Evolutionary conservation across 1,140 invertebrate genomes (phyloP).

Genomic region (Macrosteles quadrilineatus): DNA sequence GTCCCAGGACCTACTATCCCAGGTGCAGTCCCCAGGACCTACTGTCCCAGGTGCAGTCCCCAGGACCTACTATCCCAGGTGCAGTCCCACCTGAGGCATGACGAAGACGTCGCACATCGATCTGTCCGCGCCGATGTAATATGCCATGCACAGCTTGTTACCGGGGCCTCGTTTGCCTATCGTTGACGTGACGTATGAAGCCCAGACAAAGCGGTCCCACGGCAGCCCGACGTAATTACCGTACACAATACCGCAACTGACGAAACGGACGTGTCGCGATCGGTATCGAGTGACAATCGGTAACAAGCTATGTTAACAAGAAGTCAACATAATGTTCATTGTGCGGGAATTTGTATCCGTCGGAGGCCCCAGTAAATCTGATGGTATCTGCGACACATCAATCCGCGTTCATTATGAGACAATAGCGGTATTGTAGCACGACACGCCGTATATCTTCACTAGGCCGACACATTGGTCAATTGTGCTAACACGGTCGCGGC

Average conservation of each 20-base stretch:
- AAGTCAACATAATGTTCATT: slow-evolving; percentile 22
- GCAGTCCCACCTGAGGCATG: too few relatives aligned
- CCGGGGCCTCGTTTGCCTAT: slow-evolving; percentile 14
- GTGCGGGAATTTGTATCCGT: slow-evolving; percentile 23
- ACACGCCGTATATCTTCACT: slow-evolving; percentile 22
- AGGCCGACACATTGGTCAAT: slow-evolving; percentile 24
- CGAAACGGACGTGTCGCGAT: slow-evolving; percentile 19
- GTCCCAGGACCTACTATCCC: too few relatives aligned
- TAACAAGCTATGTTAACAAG: slow-evolving; percentile 27
- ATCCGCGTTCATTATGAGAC: slow-evolving; percentile 23
- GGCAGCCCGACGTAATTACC: not conserved
- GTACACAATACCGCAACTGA: not conserved
- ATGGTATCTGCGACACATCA: slow-evolving; percentile 13
- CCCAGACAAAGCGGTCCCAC: slow-evolving; percentile 15
- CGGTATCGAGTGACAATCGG: slow-evolving; percentile 21
- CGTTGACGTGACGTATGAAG: slow-evolving; percentile 18
- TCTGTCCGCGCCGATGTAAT: slow-evolving; percentile 13
- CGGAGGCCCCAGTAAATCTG: slow-evolving; percentile 15
- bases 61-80: too few relatives aligned
- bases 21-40: too few relatives aligned
- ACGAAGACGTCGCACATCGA: not conserved
- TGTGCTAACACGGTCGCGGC: not conserved
- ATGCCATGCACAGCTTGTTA: slow-evolving; percentile 11
- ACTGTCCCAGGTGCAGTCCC: too few relatives aligned
- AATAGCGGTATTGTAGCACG: slow-evolving; percentile 15